These are phyloP conservation scores for Cosmopolites sordidus DNA, from an alignment of 2,888 invertebrate species.

Conservation along the genomic window DNA sequence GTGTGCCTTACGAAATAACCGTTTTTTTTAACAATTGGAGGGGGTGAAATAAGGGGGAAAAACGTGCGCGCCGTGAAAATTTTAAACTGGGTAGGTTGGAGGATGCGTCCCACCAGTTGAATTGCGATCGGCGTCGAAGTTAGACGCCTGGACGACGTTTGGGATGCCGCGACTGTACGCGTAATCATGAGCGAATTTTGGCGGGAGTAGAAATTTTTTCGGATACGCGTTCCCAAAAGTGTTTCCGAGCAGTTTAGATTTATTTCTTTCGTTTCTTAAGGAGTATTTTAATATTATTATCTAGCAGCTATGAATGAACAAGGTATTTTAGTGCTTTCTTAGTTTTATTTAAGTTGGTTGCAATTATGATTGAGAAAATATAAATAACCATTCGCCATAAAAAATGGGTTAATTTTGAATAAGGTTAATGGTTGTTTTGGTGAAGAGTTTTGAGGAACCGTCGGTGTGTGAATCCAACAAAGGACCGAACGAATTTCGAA, in stretches of 20 bases:
- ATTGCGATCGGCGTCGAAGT: conserved; percentile 12
- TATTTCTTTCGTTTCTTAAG: background rate
- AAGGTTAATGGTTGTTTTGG: no score
- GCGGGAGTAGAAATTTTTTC: conserved; percentile 6
- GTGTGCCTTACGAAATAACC: no score
- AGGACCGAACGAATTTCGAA: no score
- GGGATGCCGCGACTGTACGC: conserved; percentile 7
- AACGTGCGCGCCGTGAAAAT: background rate
- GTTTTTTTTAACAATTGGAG: no score
- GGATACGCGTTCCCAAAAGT: background rate
- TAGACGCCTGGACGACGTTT: conserved; percentile 6
- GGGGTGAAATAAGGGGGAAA: no score
- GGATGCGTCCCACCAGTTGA: conserved; percentile 18
- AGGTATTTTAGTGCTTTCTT: background rate
- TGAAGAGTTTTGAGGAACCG: no score
- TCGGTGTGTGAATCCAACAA: no score
- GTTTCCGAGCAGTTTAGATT: background rate
- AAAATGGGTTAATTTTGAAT: no score
- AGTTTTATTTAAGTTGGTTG: no score
- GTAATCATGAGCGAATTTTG: background rate
- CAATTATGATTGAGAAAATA: no score
- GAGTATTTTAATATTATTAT: background rate
- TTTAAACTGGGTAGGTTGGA: background rate
- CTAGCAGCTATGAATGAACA: background rate
- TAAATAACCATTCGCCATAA: no score